Percentiles rank a stretch among this genome's conserved stretches.
phyloP scores from a whole-genome alignment of 2,113 vertebrate genomes.

The Montifringilla adamsi region DNA sequence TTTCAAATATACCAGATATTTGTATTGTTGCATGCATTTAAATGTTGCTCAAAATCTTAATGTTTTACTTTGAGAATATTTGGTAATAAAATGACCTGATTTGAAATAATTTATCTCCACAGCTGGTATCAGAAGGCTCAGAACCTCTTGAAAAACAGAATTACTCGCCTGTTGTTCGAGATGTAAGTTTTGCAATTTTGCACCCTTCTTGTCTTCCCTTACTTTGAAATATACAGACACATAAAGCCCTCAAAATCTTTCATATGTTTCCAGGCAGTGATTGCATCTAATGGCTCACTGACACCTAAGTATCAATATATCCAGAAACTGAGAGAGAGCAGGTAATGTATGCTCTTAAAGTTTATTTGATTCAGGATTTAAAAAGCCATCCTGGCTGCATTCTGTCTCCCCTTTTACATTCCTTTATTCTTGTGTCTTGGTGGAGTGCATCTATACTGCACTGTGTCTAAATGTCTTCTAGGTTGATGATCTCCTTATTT shows the following conservation, averaged over 20 bases:
- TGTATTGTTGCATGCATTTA: background rate
- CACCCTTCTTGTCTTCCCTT: background rate
- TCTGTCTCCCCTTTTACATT: background rate
- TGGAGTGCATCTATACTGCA: background rate
- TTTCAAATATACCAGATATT: background rate
- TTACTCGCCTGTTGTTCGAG: conserved; percentile 89
- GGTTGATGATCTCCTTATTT: background rate
- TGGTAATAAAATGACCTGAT: background rate
- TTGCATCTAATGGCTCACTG: conserved; percentile 91
- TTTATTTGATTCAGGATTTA: background rate
- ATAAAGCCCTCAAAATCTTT: background rate
- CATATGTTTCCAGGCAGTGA: conserved; percentile 84
- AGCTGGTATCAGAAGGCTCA: conserved; percentile 89
- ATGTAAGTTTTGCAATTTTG: conserved; percentile 78
- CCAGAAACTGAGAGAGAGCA: conserved; percentile 87
- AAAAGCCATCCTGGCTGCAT: background rate
- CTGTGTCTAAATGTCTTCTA: background rate
- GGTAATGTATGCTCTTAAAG: conserved; percentile 71
- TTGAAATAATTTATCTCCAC: conserved; percentile 27
- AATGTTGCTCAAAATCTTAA: background rate
- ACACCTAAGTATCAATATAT: conserved; percentile 96
- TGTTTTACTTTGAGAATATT: background rate
- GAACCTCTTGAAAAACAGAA: conserved; percentile 85
- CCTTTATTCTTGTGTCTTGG: background rate
- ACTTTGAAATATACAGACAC: background rate